phyloP scores from a whole-genome alignment of 1,140 invertebrate genomes.

The Linepithema humile region DNA sequence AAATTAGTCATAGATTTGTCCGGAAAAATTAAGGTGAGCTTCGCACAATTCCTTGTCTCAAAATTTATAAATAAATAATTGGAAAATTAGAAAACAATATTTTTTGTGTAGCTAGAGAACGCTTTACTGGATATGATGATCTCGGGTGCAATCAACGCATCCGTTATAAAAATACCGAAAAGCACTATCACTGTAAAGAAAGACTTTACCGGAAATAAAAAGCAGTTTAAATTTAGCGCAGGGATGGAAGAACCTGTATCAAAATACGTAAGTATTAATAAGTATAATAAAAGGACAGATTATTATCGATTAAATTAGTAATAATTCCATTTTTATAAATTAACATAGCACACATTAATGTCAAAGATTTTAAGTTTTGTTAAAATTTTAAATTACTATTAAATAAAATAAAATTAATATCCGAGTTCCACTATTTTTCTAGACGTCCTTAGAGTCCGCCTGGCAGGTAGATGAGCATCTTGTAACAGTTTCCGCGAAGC shows the following conservation, averaged over 20 bases:
- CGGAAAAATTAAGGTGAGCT: slow-evolving; percentile 83
- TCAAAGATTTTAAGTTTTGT: background rate
- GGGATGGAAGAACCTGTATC: slow-evolving; percentile 62
- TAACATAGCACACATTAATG: too few relatives aligned
- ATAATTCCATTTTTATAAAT: too few relatives aligned
- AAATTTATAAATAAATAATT: background rate
- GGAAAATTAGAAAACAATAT: too few relatives aligned
- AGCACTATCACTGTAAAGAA: slow-evolving; percentile 87
- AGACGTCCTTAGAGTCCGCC: slow-evolving; percentile 83
- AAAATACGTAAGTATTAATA: slow-evolving; percentile 65
- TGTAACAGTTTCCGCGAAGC: slow-evolving; percentile 79
- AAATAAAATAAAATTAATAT: slow-evolving; percentile 33
- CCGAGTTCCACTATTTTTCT: slow-evolving; percentile 19
- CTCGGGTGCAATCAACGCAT: slow-evolving; percentile 86
- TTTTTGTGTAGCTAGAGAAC: slow-evolving; percentile 84
- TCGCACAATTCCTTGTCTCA: background rate
- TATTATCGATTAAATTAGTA: background rate
- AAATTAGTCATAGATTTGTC: slow-evolving; percentile 81
- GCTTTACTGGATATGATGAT: slow-evolving; percentile 86
- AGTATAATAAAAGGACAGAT: too few relatives aligned
- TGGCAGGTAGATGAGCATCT: slow-evolving; percentile 84
- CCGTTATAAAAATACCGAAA: slow-evolving; percentile 86
- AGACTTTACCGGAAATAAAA: slow-evolving; percentile 87
- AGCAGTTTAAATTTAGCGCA: slow-evolving; percentile 82
- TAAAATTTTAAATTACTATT: background rate